Conservation (phyloP, 2,113 vertebrate species). For the Conger conger region DNA sequence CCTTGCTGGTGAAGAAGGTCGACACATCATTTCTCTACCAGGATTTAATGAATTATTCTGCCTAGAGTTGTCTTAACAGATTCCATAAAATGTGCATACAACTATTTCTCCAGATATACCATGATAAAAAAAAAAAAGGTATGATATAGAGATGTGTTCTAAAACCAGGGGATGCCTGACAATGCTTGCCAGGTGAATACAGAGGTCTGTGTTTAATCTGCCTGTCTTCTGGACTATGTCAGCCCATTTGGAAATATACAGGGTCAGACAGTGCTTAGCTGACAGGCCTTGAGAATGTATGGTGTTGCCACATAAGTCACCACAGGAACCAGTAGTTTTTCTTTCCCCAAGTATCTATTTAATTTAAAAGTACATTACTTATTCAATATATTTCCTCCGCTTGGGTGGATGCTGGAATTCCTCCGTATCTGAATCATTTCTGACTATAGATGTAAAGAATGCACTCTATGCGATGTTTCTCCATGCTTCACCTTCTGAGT, state of each 20-base stretch:
- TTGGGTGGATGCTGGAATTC: conserved; percentile 30
- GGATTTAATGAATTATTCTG: too few species aligned
- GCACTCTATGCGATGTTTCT: conserved; percentile 9
- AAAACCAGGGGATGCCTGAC: neutral
- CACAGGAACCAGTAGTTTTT: neutral
- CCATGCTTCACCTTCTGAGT: conserved; percentile 39
- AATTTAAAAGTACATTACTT: neutral
- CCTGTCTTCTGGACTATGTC: conserved; percentile 5
- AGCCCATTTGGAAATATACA: neutral
- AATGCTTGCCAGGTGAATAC: neutral
- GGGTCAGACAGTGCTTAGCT: neutral
- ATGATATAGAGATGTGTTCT: neutral
- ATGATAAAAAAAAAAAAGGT: too few species aligned
- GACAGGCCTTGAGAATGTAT: neutral
- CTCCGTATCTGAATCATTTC: conserved; percentile 38
- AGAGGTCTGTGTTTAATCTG: neutral
- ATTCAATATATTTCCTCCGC: neutral
- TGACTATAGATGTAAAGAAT: conserved; percentile 28
- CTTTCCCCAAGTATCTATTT: neutral
- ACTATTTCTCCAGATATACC: too few species aligned
- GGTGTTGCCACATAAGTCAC: neutral
- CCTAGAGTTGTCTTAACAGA: too few species aligned
- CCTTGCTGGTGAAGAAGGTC: too few species aligned
- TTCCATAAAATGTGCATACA: too few species aligned
- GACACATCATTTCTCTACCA: too few species aligned